Evolutionary conservation across 2,113 vertebrate species (phyloP).

Genomic region (Lamprotornis superbus): DNA sequence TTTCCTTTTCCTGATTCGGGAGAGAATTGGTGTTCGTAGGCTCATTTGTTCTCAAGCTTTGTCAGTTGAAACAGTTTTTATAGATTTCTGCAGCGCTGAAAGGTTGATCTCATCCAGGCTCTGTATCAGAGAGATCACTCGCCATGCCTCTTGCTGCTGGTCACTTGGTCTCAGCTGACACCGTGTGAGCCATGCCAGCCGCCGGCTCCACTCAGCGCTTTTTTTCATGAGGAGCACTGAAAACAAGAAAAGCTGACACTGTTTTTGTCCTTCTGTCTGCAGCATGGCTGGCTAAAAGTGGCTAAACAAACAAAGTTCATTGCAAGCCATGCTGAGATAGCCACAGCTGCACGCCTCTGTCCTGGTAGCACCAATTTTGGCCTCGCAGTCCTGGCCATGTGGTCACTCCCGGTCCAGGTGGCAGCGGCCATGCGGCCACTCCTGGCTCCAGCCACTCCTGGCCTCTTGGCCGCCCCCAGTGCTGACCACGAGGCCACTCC

Average conservation of each 20-base stretch:
- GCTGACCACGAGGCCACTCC: no score
- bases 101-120: not conserved
- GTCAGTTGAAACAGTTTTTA: not conserved
- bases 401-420: no score
- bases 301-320: not conserved
- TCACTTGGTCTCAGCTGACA: accelerated
- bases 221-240: no score
- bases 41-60: not conserved
- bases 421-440: no score
- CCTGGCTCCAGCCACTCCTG: not conserved
- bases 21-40: not conserved
- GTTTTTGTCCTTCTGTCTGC: not conserved
- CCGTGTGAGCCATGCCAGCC: accelerated
- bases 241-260: no score
- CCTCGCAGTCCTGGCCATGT: not conserved
- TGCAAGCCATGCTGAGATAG: not conserved
- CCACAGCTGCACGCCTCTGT: accelerated
- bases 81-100: not conserved
- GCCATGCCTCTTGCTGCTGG: not conserved
- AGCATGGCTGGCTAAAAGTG: not conserved
- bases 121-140: not conserved
- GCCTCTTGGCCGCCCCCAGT: accelerated
- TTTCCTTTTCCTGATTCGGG: no score
- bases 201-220: accelerated
- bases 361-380: not conserved